Evolutionary conservation across 2,113 vertebrate genomes (phyloP).

Genomic region (Lathamus discolor): DNA sequence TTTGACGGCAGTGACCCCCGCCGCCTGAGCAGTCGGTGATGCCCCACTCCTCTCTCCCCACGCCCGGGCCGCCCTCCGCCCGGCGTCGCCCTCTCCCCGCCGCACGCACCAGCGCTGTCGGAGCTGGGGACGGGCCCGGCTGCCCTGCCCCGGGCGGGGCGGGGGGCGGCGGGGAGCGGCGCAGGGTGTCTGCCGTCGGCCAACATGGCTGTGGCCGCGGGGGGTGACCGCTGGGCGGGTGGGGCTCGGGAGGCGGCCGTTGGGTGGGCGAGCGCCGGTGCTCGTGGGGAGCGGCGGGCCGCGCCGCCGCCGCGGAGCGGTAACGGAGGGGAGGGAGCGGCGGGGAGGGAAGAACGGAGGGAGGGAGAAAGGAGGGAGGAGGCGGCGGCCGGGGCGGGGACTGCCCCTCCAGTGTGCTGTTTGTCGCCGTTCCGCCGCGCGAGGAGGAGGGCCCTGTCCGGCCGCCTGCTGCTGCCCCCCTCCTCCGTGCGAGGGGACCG

Average conservation of each 20-base stretch:
- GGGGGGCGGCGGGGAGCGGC: background rate
- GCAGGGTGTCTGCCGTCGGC: background rate
- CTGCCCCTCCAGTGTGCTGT: background rate
- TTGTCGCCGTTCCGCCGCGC: background rate
- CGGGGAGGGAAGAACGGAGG: too few species aligned
- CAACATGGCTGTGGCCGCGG: background rate
- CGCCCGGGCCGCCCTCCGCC: background rate
- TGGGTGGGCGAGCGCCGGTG: too few species aligned
- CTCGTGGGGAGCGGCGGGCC: background rate
- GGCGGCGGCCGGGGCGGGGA: background rate
- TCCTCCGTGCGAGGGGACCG: conserved; percentile 47
- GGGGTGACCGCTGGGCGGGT: too few species aligned
- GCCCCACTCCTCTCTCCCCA: background rate
- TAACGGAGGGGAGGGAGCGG: background rate
- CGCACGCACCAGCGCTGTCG: background rate
- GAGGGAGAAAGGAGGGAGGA: background rate
- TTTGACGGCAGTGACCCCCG: background rate
- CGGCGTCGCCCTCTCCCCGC: background rate
- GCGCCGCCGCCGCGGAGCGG: background rate
- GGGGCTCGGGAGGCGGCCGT: too few species aligned
- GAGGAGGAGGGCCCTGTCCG: background rate
- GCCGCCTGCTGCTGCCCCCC: conserved; percentile 1
- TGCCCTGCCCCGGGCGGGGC: background rate
- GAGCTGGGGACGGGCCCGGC: background rate
- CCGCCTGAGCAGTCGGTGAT: background rate